These are phyloP conservation scores for Sisor rabdophorus DNA, from an alignment of 2,113 vertebrate species.

Conservation along the genomic window DNA sequence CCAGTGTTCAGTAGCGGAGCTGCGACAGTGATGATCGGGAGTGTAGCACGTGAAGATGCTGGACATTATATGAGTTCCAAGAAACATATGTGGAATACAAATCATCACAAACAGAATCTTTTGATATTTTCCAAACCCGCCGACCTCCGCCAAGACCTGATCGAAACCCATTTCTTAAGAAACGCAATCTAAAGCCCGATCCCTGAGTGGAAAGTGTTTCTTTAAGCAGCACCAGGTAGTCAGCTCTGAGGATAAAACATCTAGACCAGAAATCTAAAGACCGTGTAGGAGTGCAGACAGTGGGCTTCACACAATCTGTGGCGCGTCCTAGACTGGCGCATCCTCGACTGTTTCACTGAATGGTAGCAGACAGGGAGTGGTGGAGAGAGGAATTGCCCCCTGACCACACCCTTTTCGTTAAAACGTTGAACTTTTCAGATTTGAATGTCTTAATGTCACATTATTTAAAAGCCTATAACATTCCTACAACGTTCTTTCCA, in stretches of 20 bases:
- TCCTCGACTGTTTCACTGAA: no score
- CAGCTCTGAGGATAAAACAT: neutral
- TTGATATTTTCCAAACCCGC: conserved; percentile 69
- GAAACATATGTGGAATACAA: conserved; percentile 67
- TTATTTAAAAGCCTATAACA: no score
- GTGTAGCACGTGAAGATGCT: conserved; percentile 70
- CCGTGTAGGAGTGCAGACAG: neutral
- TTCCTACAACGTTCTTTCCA: no score
- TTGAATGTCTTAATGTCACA: no score
- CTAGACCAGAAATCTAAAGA: no score
- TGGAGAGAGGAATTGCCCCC: no score
- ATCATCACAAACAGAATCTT: conserved; percentile 70
- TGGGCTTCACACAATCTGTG: neutral
- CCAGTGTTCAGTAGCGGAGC: conserved; percentile 5
- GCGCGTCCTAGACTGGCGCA: neutral
- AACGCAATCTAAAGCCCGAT: neutral
- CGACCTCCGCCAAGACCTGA: conserved; percentile 61
- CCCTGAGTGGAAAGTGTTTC: neutral
- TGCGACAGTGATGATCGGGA: conserved; percentile 59
- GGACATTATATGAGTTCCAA: conserved; percentile 71
- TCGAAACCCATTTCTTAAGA: conserved; percentile 66
- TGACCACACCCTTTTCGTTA: no score
- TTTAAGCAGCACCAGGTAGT: neutral
- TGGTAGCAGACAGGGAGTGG: neutral
- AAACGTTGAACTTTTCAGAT: no score